These are phyloP conservation scores for Rhynchopsitta pachyrhyncha DNA, from an alignment of 2,113 vertebrate genomes.

Conservation along the genomic window DNA sequence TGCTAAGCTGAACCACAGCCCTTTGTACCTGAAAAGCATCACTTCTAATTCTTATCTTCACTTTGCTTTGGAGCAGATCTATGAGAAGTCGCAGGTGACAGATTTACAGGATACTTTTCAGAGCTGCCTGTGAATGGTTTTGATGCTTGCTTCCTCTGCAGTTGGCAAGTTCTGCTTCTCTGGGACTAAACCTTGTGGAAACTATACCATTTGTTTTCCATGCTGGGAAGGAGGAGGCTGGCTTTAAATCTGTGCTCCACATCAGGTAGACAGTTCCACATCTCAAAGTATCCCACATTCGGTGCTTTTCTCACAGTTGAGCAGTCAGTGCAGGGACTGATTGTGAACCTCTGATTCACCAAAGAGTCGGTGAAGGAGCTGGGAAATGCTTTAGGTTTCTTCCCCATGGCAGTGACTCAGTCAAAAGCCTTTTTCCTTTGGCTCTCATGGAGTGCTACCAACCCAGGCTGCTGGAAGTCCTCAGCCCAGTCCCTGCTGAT, in stretches of 20 bases:
- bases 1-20: not conserved
- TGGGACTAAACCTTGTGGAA: not conserved
- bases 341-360: not conserved
- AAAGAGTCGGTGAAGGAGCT: not conserved
- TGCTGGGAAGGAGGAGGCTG: not conserved
- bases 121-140: not conserved
- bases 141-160: not conserved
- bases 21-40: not conserved
- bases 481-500: not conserved
- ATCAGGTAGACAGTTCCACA: not conserved
- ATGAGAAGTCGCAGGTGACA: not conserved
- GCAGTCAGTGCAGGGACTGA: not conserved
- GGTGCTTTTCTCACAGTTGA: not conserved
- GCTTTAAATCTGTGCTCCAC: not conserved
- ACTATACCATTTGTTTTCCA: not conserved
- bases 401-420: not conserved
- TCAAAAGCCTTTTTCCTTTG: not conserved
- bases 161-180: not conserved
- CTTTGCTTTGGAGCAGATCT: not conserved
- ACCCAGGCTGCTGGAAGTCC: not conserved
- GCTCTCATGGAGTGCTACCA: fast-evolving
- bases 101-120: not conserved
- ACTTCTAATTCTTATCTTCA: not conserved
- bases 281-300: not conserved
- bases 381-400: not conserved